These are phyloP conservation scores for Coryphaenoides rupestris DNA, from an alignment of 2,113 vertebrate genomes.

Conservation along the genomic window DNA sequence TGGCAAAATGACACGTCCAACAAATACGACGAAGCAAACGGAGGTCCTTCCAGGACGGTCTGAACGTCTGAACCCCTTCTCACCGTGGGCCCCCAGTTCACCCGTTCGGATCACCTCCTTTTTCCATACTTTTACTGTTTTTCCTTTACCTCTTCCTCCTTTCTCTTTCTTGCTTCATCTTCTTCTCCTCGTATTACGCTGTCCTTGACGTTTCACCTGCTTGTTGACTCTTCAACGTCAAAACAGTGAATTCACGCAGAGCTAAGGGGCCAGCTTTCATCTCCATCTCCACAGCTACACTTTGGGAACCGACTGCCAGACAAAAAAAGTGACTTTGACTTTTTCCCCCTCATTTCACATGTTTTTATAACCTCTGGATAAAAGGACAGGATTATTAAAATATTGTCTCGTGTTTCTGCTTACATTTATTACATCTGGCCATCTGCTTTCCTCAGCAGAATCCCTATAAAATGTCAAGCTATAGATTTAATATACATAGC, in stretches of 20 bases:
- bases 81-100: neutral
- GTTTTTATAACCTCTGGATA: too few relatives aligned
- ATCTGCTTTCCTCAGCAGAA: too few relatives aligned
- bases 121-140: neutral
- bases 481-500: too few relatives aligned
- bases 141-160: neutral
- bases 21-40: conserved; percentile 33
- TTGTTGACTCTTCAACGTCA: conserved; percentile 24
- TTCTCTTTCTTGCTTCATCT: conserved; percentile 1
- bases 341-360: too few relatives aligned
- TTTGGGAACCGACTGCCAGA: conserved; percentile 24
- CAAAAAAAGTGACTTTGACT: conserved; percentile 7
- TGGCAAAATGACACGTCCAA: conserved; percentile 10
- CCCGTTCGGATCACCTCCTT: neutral
- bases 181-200: neutral
- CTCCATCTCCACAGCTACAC: conserved; percentile 24
- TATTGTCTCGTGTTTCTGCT: too few relatives aligned
- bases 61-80: conserved; percentile 42
- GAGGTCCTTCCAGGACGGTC: conserved; percentile 21
- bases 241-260: conserved; percentile 37
- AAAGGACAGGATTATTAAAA: too few relatives aligned
- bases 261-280: conserved; percentile 39
- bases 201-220: conserved; percentile 30
- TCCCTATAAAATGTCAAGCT: too few relatives aligned
- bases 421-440: too few relatives aligned